These are phyloP conservation scores for Hassar affinis DNA, from an alignment of 2,113 vertebrate species.

Conservation along the genomic window DNA sequence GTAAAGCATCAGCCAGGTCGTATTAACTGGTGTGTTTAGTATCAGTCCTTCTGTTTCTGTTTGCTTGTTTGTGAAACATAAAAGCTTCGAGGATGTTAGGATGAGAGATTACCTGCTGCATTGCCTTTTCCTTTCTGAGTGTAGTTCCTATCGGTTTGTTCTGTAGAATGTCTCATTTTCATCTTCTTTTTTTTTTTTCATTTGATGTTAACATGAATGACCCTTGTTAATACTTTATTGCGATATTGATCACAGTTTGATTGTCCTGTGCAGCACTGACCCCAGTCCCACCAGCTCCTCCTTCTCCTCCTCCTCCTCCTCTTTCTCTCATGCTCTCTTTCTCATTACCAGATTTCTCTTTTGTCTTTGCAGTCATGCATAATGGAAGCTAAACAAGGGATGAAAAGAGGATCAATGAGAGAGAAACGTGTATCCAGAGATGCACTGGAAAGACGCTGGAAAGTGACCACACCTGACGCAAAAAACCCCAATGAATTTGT, in stretches of 20 bases:
- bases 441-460: conserved; percentile 63
- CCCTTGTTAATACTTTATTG: conserved; percentile 1
- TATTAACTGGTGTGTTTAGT: conserved; percentile 39
- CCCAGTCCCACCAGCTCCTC: background rate
- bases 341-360: conserved; percentile 62
- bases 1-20: background rate
- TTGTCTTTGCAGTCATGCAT: conserved; percentile 66
- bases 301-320: conserved; percentile 13
- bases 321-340: conserved; percentile 41
- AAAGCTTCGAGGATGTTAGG: background rate
- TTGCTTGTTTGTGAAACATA: background rate
- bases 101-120: background rate
- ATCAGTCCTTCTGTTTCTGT: conserved; percentile 17
- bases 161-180: conserved; percentile 5
- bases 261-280: conserved; percentile 1
- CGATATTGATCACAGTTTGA: background rate
- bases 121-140: background rate
- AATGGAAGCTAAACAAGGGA: conserved; percentile 67
- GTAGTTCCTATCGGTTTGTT: background rate
- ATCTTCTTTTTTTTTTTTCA: background rate
- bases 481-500: conserved; percentile 27
- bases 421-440: conserved; percentile 59
- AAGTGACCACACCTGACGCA: conserved; percentile 50
- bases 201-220: background rate
- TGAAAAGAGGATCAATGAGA: conserved; percentile 58